A percentile compares a stretch with the other conserved stretches of the same genome.
phyloP scores from a whole-genome alignment of 1,140 invertebrate species.

The Ganaspis sp. region DNA sequence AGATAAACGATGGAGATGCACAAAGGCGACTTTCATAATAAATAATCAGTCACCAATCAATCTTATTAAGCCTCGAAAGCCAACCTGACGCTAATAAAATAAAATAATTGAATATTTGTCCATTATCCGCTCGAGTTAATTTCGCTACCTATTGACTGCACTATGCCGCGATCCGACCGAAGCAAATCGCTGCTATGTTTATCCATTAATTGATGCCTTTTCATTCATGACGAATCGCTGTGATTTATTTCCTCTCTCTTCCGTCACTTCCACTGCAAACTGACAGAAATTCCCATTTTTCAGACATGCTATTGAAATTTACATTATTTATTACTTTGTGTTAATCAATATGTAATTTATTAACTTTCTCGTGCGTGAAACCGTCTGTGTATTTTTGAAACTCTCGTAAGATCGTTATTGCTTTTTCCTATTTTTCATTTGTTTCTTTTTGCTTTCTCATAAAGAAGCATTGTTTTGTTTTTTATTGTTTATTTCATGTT shows the following conservation, averaged over 20 bases:
- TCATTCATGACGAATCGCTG: neutral
- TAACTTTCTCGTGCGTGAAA: no score
- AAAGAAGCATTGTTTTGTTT: no score
- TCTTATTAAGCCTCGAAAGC: neutral
- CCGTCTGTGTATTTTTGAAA: no score
- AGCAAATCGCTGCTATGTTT: neutral
- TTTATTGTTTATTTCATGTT: no score
- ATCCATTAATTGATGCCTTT: neutral
- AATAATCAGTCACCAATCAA: constrained; percentile 1
- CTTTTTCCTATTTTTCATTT: no score
- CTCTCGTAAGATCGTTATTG: no score
- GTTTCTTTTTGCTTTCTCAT: no score
- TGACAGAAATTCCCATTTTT: neutral
- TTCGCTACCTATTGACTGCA: constrained; percentile 9
- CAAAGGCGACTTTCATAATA: neutral
- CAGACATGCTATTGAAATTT: neutral
- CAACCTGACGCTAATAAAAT: neutral
- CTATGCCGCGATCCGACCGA: neutral
- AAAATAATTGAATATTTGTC: constrained; percentile 2
- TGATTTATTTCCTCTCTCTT: neutral
- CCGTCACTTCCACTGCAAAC: neutral
- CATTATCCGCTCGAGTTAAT: constrained; percentile 27
- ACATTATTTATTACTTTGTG: neutral
- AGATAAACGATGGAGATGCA: neutral
- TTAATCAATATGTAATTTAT: no score